A percentile compares a stretch with the other conserved stretches of the same genome.
These are phyloP conservation scores for Thalpophila matura DNA, from an alignment of 2,888 invertebrate species.

Conservation along the genomic window DNA sequence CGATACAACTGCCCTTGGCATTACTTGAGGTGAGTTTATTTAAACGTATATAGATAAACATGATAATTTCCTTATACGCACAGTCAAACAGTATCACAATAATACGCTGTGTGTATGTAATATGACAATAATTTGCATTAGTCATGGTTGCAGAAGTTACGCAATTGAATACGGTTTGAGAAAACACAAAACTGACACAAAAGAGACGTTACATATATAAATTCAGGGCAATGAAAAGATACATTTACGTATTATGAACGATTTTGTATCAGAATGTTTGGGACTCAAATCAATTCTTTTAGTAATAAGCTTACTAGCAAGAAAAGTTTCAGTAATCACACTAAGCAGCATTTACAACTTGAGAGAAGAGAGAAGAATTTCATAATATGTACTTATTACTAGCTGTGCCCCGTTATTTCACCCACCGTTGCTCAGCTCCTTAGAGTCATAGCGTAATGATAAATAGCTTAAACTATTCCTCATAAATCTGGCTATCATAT, in stretches of 20 bases:
- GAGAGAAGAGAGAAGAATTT: neutral
- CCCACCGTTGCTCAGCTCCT: no score
- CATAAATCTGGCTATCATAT: no score
- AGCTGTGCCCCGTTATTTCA: neutral
- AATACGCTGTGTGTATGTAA: neutral
- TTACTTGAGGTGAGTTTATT: conserved; percentile 74
- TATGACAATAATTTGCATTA: conserved; percentile 8
- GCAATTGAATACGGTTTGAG: neutral
- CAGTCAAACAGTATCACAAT: conserved; percentile 14
- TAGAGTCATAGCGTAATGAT: no score
- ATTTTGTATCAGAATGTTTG: neutral
- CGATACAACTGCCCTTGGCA: conserved; percentile 81
- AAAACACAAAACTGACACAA: neutral
- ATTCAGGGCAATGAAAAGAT: neutral
- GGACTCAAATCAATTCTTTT: neutral
- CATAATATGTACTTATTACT: neutral
- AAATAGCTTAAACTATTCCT: no score
- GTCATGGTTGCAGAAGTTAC: conserved; percentile 16
- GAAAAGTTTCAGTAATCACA: neutral
- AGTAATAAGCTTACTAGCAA: no score
- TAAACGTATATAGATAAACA: conserved; percentile 48
- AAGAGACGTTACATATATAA: neutral
- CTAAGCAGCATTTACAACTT: no score
- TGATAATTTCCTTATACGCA: conserved; percentile 29
- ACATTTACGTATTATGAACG: neutral